These are phyloP conservation scores for Cremastobaeus sp. DNA, from an alignment of 2,888 invertebrate genomes.

Conservation along the genomic window DNA sequence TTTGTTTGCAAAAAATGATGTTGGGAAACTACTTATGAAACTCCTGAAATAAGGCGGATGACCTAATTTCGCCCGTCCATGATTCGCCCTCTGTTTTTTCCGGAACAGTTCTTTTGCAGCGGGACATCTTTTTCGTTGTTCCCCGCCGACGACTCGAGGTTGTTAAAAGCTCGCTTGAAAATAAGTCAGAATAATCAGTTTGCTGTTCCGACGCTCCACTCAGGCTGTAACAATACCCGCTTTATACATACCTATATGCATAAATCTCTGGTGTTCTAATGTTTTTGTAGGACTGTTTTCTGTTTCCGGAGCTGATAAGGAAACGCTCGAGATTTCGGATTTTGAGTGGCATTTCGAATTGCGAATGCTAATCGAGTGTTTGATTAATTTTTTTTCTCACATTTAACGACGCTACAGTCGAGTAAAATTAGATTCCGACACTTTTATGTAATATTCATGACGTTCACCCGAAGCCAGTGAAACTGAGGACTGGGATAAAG, in stretches of 20 bases:
- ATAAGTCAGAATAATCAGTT: no score
- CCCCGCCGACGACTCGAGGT: no score
- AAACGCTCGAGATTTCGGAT: no score
- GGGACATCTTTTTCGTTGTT: constrained; percentile 1
- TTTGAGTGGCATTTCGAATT: no score
- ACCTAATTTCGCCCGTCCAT: constrained; percentile 38
- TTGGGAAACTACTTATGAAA: constrained; percentile 44
- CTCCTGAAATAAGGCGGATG: constrained; percentile 53
- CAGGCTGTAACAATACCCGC: no score
- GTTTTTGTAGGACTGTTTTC: no score
- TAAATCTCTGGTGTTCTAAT: no score
- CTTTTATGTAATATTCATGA: constrained; percentile 37
- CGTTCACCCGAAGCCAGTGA: constrained; percentile 10
- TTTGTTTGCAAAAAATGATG: constrained; percentile 50
- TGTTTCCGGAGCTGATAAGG: neutral
- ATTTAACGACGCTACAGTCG: constrained; percentile 8
- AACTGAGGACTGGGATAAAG: constrained; percentile 7
- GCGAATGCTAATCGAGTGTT: constrained; percentile 24
- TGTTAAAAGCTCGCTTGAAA: no score
- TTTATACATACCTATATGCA: no score
- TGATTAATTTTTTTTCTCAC: constrained; percentile 30
- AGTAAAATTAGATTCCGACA: constrained; percentile 10
- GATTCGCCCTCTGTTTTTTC: constrained; percentile 34
- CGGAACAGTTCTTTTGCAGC: constrained; percentile 31
- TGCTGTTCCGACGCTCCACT: no score